Evolutionary conservation across 2,888 invertebrate species (phyloP).

Genomic region (Pristionchus arcanus): DNA sequence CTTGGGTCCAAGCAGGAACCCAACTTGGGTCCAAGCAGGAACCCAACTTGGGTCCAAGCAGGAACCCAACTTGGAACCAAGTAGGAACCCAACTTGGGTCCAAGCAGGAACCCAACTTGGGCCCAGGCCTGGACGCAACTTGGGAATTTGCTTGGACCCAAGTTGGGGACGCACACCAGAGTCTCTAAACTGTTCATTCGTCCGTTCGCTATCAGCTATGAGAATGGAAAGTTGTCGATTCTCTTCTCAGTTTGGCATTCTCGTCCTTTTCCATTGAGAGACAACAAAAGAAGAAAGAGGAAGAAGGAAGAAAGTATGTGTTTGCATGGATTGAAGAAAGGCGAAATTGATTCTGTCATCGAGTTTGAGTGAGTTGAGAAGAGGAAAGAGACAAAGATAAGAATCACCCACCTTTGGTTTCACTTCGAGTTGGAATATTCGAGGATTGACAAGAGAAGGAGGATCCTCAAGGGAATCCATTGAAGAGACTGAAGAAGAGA

Average conservation of each 20-base stretch:
- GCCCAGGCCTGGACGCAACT: too few relatives aligned
- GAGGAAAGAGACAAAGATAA: constrained; percentile 26
- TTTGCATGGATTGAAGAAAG: constrained; percentile 48
- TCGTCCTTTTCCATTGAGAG: constrained; percentile 23
- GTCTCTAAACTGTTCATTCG: not conserved
- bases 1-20: too few relatives aligned
- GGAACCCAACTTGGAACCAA: too few relatives aligned
- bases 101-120: too few relatives aligned
- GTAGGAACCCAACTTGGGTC: too few relatives aligned
- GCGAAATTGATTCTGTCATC: not conserved
- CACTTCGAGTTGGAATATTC: constrained; percentile 50
- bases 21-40: too few relatives aligned
- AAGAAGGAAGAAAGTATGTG: constrained; percentile 46
- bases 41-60: too few relatives aligned
- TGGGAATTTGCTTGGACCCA: too few relatives aligned
- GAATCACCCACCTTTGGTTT: constrained; percentile 40
- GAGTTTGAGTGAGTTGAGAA: constrained; percentile 40
- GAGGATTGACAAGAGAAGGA: constrained; percentile 50
- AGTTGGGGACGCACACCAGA: too few relatives aligned
- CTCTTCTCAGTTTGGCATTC: constrained; percentile 35
- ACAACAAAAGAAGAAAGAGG: constrained; percentile 51
- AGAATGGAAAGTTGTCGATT: constrained; percentile 10
- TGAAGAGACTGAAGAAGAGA: not conserved
- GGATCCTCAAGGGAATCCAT: constrained; percentile 49
- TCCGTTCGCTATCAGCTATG: not conserved